phyloP scores from a whole-genome alignment of 2,888 invertebrate species.

The Prosapia bicincta region DNA sequence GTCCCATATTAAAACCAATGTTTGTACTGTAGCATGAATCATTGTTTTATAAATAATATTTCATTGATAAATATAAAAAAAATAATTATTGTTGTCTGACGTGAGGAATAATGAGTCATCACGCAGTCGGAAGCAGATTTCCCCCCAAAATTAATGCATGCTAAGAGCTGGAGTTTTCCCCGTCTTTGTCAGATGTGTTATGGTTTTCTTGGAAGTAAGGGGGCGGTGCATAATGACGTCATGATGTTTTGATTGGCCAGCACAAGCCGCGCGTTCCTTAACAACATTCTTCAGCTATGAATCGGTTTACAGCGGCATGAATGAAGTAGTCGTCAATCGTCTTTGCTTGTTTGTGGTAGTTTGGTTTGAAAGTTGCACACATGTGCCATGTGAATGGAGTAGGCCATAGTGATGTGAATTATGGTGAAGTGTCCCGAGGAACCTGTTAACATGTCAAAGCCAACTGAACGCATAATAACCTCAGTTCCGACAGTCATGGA shows the following conservation, averaged over 20 bases:
- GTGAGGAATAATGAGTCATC: neutral
- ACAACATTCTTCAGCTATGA: neutral
- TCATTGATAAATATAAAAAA: neutral
- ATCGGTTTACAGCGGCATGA: neutral
- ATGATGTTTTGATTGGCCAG: neutral
- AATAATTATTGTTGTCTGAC: neutral
- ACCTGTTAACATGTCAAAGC: neutral
- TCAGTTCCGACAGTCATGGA: neutral
- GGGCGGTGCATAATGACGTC: constrained; percentile 2
- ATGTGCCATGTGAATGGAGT: neutral
- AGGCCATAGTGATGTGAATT: neutral
- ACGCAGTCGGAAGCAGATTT: neutral
- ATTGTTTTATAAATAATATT: neutral
- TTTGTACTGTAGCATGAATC: neutral
- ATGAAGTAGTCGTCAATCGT: neutral
- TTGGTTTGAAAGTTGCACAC: neutral
- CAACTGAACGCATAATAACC: neutral
- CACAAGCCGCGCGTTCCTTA: neutral
- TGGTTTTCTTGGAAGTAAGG: neutral
- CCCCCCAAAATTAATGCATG: neutral
- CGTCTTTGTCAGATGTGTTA: constrained; percentile 2
- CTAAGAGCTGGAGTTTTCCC: neutral
- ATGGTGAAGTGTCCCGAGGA: neutral
- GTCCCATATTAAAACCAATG: too few relatives aligned
- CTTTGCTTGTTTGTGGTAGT: neutral